These are phyloP conservation scores for Gymnobelideus leadbeateri DNA, from an alignment of 2,113 vertebrate genomes.

Conservation along the genomic window DNA sequence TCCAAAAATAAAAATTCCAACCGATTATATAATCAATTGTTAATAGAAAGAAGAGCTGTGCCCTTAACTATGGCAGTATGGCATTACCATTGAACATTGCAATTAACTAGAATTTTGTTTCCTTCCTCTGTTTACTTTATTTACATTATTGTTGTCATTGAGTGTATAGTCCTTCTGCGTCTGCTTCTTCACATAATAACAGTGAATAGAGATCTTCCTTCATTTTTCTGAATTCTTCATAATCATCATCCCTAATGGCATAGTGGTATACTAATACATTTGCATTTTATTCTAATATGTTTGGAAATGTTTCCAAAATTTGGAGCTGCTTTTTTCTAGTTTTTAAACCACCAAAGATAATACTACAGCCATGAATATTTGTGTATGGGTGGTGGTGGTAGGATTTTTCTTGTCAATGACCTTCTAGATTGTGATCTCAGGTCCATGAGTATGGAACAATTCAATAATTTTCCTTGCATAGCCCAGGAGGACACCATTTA, in stretches of 20 bases:
- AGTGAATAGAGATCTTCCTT: neutral
- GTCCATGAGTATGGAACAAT: slow-evolving; percentile 22
- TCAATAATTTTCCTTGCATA: neutral
- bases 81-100: neutral
- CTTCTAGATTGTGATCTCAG: slow-evolving; percentile 48
- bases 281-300: neutral
- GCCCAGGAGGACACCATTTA: slow-evolving; percentile 29
- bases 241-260: neutral
- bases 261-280: neutral
- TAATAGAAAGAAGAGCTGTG: neutral
- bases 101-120: neutral
- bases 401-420: neutral
- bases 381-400: slow-evolving; percentile 25
- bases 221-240: neutral
- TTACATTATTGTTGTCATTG: neutral
- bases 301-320: neutral
- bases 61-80: neutral
- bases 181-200: neutral
- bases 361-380: slow-evolving; percentile 20
- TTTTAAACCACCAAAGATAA: slow-evolving; percentile 24
- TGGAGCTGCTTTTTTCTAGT: neutral
- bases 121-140: neutral
- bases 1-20: neutral
- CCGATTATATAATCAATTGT: neutral
- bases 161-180: neutral